Base-by-base conservation (phyloP, 2,113 vertebrate genomes). In the Saccopteryx leptura region DNA sequence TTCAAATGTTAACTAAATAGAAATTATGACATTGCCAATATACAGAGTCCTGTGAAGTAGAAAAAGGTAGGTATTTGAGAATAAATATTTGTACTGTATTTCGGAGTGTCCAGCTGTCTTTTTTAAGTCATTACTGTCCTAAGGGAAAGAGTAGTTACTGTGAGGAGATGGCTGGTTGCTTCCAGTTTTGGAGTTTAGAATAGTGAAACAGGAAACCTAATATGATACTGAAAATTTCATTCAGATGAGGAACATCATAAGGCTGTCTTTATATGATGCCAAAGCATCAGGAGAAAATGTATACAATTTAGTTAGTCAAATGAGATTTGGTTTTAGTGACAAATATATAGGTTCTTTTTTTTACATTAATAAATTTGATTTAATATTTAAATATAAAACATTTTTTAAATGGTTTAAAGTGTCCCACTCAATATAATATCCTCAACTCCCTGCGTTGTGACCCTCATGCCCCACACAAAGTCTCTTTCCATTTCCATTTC, bases 1-100 rank as follows among this genome's bases (percentile, higher is more conserved):
- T 82, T 88, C 76, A 81, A 75, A 58, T 82, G 31, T 61, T 92
- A 92, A 56, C 18, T 14, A 74, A 90, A 80, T n/a, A 90, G 86
- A 80, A 50, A 71, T 66, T 26, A 48, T 10, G 68, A 46, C 19
- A 78, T 81, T 75, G 46, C 61, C 46, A 54, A n/a, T 31, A 46
- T 14, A 56, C n/a, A 83, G 39, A 31, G 24, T 88, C 66, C 84
- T 63, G 24, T 65, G 24, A 88, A 72, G 10, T 15, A 88, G 58
- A 94, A 60, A 75, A 91, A 66, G 4, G n/a, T 39, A 66, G 18
- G 28, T 58, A 28, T 82, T 18, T 0, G 33, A 48, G 19, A 78
- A 5, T 69, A 33, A 65, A 21, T 39, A 56, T 76, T 14, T 86
- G 24, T 68, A 19, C 28, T 56, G 26, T 48, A 26, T 46, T 87